A percentile compares a stretch with the other conserved stretches of the same genome.
phyloP scores from a whole-genome alignment of 1,140 invertebrate species.

The Phthorimaea operculella region DNA sequence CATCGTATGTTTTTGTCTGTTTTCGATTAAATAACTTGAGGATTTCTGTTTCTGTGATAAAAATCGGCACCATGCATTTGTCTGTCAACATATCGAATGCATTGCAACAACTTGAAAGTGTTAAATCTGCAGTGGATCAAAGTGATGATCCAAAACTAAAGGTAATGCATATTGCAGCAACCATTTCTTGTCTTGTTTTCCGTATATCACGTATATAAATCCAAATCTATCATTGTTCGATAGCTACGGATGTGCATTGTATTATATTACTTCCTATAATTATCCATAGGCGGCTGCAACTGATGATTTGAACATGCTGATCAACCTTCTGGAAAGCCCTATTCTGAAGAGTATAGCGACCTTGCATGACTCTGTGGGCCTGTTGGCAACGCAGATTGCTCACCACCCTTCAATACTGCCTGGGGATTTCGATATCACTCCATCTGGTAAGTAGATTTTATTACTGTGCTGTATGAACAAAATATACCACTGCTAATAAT shows the following conservation, averaged over 20 bases:
- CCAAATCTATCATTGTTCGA: too few species aligned
- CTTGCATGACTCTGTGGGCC: conserved; percentile 86
- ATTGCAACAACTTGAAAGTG: conserved; percentile 80
- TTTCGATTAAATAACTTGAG: too few species aligned
- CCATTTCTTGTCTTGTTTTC: background rate
- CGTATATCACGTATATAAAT: background rate
- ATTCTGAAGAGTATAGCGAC: conserved; percentile 92
- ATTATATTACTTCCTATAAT: background rate
- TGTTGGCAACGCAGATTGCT: conserved; percentile 82
- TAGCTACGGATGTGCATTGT: background rate
- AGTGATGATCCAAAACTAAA: conserved; percentile 79
- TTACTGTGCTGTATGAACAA: too few species aligned
- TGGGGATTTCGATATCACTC: conserved; percentile 90
- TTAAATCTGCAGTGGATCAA: conserved; percentile 80
- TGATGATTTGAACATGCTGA: conserved; percentile 87
- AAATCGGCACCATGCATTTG: conserved; percentile 39
- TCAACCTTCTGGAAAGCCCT: conserved; percentile 91
- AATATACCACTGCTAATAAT: too few species aligned
- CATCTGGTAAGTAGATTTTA: conserved; percentile 67
- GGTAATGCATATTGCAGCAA: conserved; percentile 31
- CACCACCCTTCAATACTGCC: conserved; percentile 93
- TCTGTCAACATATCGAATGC: conserved; percentile 76
- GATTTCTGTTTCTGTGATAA: too few species aligned
- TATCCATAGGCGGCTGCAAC: conserved; percentile 73
- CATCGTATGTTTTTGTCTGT: too few species aligned